Conservation (phyloP, 1,140 invertebrate genomes). For the Trigoniulus corallinus region DNA sequence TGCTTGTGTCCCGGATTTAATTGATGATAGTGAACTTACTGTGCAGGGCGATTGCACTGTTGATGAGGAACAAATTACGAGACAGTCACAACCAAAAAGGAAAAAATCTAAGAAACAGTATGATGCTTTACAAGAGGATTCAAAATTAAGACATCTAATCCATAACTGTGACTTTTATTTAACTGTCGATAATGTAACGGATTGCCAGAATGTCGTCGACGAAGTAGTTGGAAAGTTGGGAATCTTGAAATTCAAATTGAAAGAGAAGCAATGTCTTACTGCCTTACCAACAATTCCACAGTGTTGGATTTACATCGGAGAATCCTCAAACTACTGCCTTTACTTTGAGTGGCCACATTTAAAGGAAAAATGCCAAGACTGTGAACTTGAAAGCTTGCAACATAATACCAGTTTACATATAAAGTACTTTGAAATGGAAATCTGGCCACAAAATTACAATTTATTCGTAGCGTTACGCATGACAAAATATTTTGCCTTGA, state of each 20-base stretch:
- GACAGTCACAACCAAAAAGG: background rate
- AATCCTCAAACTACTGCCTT: slow-evolving; percentile 16
- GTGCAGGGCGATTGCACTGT: background rate
- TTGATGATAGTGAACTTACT: background rate
- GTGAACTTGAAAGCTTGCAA: no score
- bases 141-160: background rate
- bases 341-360: slow-evolving; percentile 29
- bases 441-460: no score
- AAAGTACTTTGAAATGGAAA: no score
- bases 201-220: background rate
- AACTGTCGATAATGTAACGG: background rate
- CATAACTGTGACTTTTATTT: background rate
- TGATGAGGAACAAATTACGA: background rate
- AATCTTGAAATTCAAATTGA: background rate
- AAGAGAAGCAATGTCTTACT: background rate
- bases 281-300: slow-evolving; percentile 10
- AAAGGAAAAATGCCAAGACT: no score
- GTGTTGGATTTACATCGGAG: slow-evolving; percentile 24
- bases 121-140: background rate
- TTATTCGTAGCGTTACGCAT: no score
- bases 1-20: background rate
- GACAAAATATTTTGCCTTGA: no score
- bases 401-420: no score
- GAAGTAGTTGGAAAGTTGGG: background rate
- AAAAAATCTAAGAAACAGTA: background rate